Conservation (phyloP, 2,888 invertebrate species). For the Himalopsyche kuldschensis region DNA sequence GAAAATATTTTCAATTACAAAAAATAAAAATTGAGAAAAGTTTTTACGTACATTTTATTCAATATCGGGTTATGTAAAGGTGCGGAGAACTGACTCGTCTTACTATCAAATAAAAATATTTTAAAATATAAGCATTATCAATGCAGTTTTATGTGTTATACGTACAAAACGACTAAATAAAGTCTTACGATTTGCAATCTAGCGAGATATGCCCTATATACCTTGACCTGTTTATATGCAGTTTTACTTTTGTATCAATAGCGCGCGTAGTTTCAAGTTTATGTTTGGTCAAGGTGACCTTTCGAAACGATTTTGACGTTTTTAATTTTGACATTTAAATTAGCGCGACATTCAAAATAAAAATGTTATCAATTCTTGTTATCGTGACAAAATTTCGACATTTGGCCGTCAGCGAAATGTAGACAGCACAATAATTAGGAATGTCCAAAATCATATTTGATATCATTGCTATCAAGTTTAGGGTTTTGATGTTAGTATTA, state of each 20-base stretch:
- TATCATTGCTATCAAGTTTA: too few species aligned
- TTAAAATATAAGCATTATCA: not conserved
- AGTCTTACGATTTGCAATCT: not conserved
- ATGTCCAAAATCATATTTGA: too few species aligned
- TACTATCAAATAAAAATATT: not conserved
- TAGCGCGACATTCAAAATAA: not conserved
- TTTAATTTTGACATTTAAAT: not conserved
- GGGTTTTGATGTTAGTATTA: too few species aligned
- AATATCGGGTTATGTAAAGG: not conserved
- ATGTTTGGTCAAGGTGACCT: constrained; percentile 27
- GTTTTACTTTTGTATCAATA: constrained; percentile 7
- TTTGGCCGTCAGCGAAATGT: too few species aligned
- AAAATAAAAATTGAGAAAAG: not conserved
- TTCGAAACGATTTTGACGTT: constrained; percentile 23
- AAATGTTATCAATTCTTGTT: not conserved
- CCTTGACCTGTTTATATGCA: constrained; percentile 1
- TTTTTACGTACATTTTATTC: not conserved
- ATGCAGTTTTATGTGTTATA: not conserved
- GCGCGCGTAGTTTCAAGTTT: constrained; percentile 9
- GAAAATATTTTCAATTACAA: too few species aligned
- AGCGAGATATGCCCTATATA: not conserved
- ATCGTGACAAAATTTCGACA: not conserved
- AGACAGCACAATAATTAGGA: too few species aligned
- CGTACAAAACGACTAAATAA: not conserved
- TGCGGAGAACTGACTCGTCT: not conserved